A percentile compares a stretch with the other conserved stretches of the same genome.
Evolutionary conservation across 1,140 invertebrate genomes (phyloP).

Genomic region (Campoletis sonorensis): DNA sequence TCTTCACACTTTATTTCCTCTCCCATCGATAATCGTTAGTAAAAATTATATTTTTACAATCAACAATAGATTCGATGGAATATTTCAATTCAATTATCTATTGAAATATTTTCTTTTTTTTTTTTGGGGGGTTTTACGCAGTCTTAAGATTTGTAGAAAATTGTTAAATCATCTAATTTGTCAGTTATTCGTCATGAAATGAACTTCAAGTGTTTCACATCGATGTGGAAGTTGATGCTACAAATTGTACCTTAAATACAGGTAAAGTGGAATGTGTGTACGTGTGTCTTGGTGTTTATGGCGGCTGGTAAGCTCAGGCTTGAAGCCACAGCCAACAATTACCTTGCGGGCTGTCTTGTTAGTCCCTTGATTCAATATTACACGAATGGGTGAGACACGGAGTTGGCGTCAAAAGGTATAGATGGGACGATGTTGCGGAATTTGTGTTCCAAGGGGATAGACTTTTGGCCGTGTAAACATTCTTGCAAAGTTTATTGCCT

Average conservation of each 20-base stretch:
- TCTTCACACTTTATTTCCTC: too few species aligned
- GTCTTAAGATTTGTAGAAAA: too few species aligned
- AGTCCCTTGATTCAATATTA: conserved; percentile 59
- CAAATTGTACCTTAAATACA: not conserved
- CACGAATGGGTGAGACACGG: conserved; percentile 41
- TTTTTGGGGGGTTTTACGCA: too few species aligned
- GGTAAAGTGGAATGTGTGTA: not conserved
- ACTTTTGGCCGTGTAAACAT: not conserved
- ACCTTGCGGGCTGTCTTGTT: conserved; percentile 56
- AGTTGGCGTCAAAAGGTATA: conserved; percentile 59
- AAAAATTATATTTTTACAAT: too few species aligned
- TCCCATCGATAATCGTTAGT: too few species aligned
- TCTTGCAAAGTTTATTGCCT: not conserved
- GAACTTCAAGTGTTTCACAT: not conserved
- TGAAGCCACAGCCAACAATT: conserved; percentile 18
- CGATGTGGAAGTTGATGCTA: not conserved
- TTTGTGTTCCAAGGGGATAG: not conserved
- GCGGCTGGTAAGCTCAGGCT: not conserved
- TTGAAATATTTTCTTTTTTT: too few species aligned
- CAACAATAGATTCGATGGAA: too few species aligned
- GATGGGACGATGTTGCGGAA: conserved; percentile 45
- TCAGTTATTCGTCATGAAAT: not conserved
- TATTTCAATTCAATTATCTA: not conserved
- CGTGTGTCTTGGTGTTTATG: not conserved
- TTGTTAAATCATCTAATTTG: not conserved